Percentiles rank a stretch among this genome's conserved stretches.
Conservation (phyloP, 2,888 invertebrate genomes). For the Agrochola lychnidis region DNA sequence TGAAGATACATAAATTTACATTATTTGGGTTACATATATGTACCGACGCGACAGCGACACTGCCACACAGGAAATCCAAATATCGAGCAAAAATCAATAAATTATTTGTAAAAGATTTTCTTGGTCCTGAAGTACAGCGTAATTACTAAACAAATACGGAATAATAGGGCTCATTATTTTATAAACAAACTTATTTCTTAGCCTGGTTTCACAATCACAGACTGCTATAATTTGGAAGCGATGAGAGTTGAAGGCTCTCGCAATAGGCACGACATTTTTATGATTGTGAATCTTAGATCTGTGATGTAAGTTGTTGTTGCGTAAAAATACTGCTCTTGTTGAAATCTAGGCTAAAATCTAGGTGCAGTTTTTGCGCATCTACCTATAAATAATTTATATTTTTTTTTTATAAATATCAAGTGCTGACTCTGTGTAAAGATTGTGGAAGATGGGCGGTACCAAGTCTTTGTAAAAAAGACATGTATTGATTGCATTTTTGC, state of each 20-base stretch:
- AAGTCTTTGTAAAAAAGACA: not conserved
- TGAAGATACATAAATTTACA: too few species aligned
- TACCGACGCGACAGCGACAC: too few species aligned
- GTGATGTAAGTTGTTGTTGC: conserved; percentile 56
- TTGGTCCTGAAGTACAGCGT: too few species aligned
- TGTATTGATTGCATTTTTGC: not conserved
- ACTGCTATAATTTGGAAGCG: conserved; percentile 46
- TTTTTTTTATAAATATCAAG: not conserved
- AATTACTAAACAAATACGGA: too few species aligned
- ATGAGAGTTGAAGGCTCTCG: conserved; percentile 41
- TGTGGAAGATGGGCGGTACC: not conserved
- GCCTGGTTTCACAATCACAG: conserved; percentile 17
- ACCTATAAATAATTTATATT: not conserved
- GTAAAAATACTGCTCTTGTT: conserved; percentile 59
- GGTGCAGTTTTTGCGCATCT: conserved; percentile 44
- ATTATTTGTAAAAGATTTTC: too few species aligned
- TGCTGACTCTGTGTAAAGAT: not conserved
- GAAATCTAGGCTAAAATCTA: conserved; percentile 59
- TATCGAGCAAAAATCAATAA: too few species aligned
- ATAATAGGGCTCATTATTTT: too few species aligned
- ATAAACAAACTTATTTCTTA: too few species aligned
- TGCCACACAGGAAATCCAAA: too few species aligned
- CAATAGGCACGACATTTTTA: conserved; percentile 63
- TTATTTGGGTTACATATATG: too few species aligned
- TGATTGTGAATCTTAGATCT: conserved; percentile 47